phyloP scores from a whole-genome alignment of 2,113 vertebrate species.

The Channa argus region DNA sequence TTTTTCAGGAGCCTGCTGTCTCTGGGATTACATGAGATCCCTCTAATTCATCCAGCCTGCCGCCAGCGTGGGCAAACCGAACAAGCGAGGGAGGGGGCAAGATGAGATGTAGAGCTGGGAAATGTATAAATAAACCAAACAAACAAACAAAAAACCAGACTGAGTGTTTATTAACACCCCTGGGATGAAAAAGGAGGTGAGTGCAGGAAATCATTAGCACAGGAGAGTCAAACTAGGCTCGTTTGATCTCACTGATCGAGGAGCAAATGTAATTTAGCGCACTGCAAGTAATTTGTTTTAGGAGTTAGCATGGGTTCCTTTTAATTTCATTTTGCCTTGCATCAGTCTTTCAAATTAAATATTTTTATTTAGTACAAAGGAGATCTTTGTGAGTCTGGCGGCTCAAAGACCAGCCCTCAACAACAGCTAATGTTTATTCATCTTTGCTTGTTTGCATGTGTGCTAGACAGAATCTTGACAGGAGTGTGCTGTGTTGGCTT shows the following conservation, averaged over 20 bases:
- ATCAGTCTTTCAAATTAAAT: slow-evolving; percentile 83
- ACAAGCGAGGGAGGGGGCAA: slow-evolving; percentile 37
- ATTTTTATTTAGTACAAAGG: slow-evolving; percentile 83
- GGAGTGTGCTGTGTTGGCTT: slow-evolving; percentile 65
- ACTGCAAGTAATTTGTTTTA: slow-evolving; percentile 84
- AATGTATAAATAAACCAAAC: slow-evolving; percentile 80
- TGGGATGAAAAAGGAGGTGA: slow-evolving; percentile 83
- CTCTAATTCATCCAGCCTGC: slow-evolving; percentile 73
- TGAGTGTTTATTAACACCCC: slow-evolving; percentile 83
- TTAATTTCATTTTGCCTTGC: slow-evolving; percentile 84
- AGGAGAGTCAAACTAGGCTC: slow-evolving; percentile 78
- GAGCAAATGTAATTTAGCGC: slow-evolving; percentile 84
- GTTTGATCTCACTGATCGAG: slow-evolving; percentile 84
- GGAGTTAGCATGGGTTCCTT: slow-evolving; percentile 83
- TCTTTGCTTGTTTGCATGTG: slow-evolving; percentile 80
- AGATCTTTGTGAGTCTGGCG: slow-evolving; percentile 74
- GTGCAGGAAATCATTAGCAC: slow-evolving; percentile 85
- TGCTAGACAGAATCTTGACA: slow-evolving; percentile 73
- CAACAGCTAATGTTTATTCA: slow-evolving; percentile 82
- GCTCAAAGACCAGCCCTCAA: slow-evolving; percentile 75
- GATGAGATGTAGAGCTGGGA: slow-evolving; percentile 59
- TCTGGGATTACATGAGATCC: slow-evolving; percentile 82
- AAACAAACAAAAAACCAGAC: slow-evolving; percentile 74
- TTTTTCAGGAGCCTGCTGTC: slow-evolving; percentile 75
- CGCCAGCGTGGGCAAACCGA: slow-evolving; percentile 58